Conservation (phyloP, 2,888 invertebrate species). For the Thereva unica region DNA sequence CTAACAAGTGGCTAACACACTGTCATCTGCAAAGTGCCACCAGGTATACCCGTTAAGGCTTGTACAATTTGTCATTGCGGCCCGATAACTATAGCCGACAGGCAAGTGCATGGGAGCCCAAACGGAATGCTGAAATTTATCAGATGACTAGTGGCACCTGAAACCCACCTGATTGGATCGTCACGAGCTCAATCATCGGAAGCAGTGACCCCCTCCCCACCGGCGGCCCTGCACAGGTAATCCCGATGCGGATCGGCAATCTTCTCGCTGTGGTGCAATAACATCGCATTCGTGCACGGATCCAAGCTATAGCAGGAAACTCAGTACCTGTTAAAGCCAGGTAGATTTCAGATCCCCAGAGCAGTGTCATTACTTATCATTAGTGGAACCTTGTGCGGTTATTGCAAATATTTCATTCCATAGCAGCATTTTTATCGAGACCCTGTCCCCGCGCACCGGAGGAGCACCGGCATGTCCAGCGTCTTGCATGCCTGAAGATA, state of each 20-base stretch:
- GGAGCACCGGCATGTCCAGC: too few species aligned
- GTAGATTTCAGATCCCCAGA: slow-evolving; percentile 30
- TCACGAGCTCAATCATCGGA: slow-evolving; percentile 41
- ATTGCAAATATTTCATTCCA: slow-evolving; percentile 35
- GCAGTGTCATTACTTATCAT: slow-evolving; percentile 39
- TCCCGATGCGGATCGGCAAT: not conserved
- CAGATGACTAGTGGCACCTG: slow-evolving; percentile 37
- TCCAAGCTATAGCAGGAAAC: not conserved
- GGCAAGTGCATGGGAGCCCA: slow-evolving; percentile 32
- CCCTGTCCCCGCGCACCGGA: too few species aligned
- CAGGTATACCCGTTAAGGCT: slow-evolving; percentile 19
- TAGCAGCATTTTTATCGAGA: not conserved
- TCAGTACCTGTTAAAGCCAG: slow-evolving; percentile 7
- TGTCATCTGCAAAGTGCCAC: slow-evolving; percentile 16
- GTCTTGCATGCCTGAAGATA: too few species aligned
- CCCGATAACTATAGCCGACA: slow-evolving; percentile 33
- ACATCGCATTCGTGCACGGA: slow-evolving; percentile 21
- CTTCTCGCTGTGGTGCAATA: not conserved
- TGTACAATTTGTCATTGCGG: slow-evolving; percentile 38
- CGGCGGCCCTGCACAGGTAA: not conserved
- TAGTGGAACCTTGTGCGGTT: slow-evolving; percentile 37
- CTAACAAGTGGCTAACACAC: slow-evolving; percentile 19
- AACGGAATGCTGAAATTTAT: slow-evolving; percentile 38
- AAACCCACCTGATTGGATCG: slow-evolving; percentile 39
- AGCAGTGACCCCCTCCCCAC: slow-evolving; percentile 24